Evolutionary conservation across 1,140 invertebrate genomes (phyloP).

Genomic region (Aricia agestis): DNA sequence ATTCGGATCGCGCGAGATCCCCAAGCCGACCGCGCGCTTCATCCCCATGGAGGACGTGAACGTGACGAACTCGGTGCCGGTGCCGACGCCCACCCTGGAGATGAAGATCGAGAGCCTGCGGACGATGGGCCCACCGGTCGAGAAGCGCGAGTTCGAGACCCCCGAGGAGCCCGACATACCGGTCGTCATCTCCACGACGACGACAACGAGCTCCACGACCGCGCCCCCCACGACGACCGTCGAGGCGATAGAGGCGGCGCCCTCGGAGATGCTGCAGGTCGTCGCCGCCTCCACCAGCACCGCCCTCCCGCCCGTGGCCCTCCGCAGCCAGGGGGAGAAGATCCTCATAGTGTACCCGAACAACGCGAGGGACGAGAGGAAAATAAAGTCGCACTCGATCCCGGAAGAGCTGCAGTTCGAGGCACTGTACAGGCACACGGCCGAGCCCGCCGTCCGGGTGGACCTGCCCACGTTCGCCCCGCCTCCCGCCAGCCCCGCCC

Average conservation of each 20-base stretch:
- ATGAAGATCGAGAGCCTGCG: conserved; percentile 69
- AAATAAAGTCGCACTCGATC: conserved; percentile 67
- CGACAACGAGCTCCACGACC: conserved; percentile 43
- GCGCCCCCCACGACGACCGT: conserved; percentile 42
- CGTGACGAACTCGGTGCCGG: conserved; percentile 49
- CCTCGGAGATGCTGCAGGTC: conserved; percentile 58
- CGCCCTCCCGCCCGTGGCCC: conserved; percentile 60
- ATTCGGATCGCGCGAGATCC: conserved; percentile 66
- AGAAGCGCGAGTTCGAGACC: conserved; percentile 55
- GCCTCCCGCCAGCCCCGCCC: conserved; percentile 40
- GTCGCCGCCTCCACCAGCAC: conserved; percentile 59
- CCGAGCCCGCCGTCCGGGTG: conserved; percentile 51
- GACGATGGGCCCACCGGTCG: conserved; percentile 62
- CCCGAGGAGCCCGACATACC: conserved; percentile 63
- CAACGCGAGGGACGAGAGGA: conserved; percentile 68
- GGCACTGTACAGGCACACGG: conserved; percentile 63
- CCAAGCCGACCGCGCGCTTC: conserved; percentile 58
- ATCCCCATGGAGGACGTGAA: conserved; percentile 65
- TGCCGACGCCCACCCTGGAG: conserved; percentile 67
- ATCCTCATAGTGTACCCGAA: conserved; percentile 73
- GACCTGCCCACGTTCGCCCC: conserved; percentile 70
- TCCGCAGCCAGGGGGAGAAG: conserved; percentile 64
- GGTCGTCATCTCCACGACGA: conserved; percentile 50
- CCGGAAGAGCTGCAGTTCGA: conserved; percentile 72
- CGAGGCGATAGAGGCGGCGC: conserved; percentile 44